Evolutionary conservation across 35 echinoderm and acorn worm genomes (phyloP).

Genomic region (Amphiura filiformis): DNA sequence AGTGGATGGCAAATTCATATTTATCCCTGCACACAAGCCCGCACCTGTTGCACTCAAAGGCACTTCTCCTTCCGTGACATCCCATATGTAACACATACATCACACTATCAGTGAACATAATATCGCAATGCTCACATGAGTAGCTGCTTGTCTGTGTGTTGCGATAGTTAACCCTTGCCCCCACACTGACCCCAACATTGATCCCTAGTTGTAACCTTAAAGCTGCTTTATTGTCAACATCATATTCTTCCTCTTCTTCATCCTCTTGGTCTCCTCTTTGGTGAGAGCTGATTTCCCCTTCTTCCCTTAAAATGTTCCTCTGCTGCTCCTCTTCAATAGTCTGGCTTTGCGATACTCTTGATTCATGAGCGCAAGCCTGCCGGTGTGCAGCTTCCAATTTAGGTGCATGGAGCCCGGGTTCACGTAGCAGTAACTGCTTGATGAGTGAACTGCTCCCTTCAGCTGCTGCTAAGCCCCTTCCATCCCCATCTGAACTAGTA

Average conservation of each 20-base stretch:
- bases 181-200: background rate
- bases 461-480: background rate
- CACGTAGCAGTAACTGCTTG: background rate
- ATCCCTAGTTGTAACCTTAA: background rate
- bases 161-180: background rate
- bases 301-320: background rate
- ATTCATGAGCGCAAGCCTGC: background rate
- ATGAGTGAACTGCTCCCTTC: background rate
- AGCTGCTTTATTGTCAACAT: background rate
- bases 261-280: background rate
- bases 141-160: slow-evolving; percentile 46
- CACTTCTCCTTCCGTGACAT: slow-evolving; percentile 41
- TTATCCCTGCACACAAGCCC: slow-evolving; percentile 40
- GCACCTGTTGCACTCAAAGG: slow-evolving; percentile 58
- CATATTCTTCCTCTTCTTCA: background rate
- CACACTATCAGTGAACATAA: slow-evolving; percentile 50
- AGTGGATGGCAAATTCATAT: slow-evolving; percentile 60
- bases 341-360: background rate
- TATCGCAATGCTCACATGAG: slow-evolving; percentile 46
- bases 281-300: slow-evolving; percentile 2
- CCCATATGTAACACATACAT: slow-evolving; percentile 61
- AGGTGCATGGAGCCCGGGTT: background rate
- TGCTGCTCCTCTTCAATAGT: background rate
- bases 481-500: background rate
- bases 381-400: background rate